These are phyloP conservation scores for Herpetotheres cachinnans DNA, from an alignment of 2,113 vertebrate genomes.

Conservation along the genomic window DNA sequence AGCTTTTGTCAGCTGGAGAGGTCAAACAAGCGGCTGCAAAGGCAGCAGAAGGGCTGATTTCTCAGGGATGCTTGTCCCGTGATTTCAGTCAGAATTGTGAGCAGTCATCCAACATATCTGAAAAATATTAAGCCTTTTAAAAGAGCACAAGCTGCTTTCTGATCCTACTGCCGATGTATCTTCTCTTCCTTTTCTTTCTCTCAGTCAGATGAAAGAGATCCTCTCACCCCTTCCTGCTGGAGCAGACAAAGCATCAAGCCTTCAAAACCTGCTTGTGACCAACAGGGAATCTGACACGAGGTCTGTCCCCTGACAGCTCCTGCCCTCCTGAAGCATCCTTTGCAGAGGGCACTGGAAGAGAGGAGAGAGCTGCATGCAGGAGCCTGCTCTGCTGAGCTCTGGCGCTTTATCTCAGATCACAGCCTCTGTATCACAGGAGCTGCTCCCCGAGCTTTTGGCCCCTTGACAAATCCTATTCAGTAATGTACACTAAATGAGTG, in stretches of 20 bases:
- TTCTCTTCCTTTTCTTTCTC: not conserved
- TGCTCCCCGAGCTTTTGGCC: not conserved
- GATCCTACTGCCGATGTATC: not conserved
- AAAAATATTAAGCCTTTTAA: not conserved
- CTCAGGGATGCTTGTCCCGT: not conserved
- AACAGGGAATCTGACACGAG: not conserved
- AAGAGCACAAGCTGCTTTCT: not conserved
- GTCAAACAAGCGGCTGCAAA: not conserved
- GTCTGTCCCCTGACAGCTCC: not conserved
- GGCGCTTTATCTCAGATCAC: not conserved
- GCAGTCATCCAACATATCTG: not conserved
- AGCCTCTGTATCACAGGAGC: not conserved
- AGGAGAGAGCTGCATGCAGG: rapidly evolving
- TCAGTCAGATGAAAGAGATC: not conserved
- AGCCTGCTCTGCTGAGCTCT: not conserved
- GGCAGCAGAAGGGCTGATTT: not conserved
- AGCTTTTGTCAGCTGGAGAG: not conserved
- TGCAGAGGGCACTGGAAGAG: not conserved
- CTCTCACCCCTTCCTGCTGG: not conserved
- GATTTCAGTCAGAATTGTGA: not conserved
- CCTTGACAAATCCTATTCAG: constrained; percentile 10
- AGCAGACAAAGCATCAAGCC: not conserved
- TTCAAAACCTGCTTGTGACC: not conserved
- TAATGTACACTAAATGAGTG: not conserved
- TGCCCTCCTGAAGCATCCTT: not conserved